Percentiles rank a stretch among this genome's conserved stretches.
phyloP scores from a whole-genome alignment of 2,888 invertebrate species.

The Epistrophella euchroma region DNA sequence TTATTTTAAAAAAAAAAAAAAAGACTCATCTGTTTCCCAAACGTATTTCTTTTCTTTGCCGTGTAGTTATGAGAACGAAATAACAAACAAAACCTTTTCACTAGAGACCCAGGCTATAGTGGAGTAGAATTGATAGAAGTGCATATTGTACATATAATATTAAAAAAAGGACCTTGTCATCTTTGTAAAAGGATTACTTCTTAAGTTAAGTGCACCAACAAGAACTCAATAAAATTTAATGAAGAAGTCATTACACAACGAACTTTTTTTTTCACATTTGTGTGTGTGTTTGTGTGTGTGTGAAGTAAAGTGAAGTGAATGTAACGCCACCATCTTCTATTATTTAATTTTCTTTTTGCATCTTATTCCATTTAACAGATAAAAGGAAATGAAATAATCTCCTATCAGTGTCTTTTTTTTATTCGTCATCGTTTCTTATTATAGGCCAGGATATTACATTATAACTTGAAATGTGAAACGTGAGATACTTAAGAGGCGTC shows the following conservation, averaged over 20 bases:
- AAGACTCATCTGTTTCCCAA: conserved; percentile 28
- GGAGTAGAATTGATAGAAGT: background rate
- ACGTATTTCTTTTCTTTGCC: conserved; percentile 5
- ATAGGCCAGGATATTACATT: conserved; percentile 42
- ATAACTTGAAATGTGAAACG: conserved; percentile 38
- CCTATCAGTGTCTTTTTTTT: conserved; percentile 21
- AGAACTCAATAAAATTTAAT: conserved; percentile 54
- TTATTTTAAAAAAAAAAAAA: conserved; percentile 41
- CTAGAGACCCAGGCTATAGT: background rate
- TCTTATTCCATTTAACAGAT: conserved; percentile 36
- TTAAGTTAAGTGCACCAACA: conserved; percentile 43
- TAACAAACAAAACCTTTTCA: conserved; percentile 28
- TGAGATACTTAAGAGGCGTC: conserved; percentile 36
- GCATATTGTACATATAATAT: background rate
- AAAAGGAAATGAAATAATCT: conserved; percentile 64
- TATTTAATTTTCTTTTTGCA: conserved; percentile 19
- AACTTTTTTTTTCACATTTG: conserved; percentile 5
- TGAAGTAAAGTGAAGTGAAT: no score
- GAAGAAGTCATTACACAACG: conserved; percentile 43
- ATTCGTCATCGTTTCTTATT: conserved; percentile 24
- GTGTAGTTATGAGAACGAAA: conserved; percentile 7
- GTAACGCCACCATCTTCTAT: background rate
- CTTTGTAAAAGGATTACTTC: conserved; percentile 44
- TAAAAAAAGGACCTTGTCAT: conserved; percentile 26
- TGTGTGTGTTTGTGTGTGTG: background rate